Evolutionary conservation across 1,140 invertebrate species (phyloP).

Genomic region (Brachionus rotundiformis): DNA sequence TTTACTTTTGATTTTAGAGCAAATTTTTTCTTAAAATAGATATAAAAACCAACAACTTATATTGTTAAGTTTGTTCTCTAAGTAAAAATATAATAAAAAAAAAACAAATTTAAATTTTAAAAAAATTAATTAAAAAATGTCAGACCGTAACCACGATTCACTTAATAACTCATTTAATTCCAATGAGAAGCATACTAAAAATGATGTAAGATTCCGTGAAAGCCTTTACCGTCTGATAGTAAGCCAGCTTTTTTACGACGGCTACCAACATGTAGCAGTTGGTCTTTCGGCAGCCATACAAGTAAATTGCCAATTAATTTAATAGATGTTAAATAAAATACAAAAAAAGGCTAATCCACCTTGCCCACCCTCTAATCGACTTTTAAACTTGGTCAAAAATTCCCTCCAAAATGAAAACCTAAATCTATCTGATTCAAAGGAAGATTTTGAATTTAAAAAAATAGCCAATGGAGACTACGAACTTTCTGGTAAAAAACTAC

Average conservation of each 20-base stretch:
- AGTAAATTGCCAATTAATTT: neutral
- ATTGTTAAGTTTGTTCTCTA: neutral
- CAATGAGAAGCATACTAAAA: constrained; percentile 25
- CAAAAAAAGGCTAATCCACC: constrained; percentile 77
- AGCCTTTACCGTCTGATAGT: constrained; percentile 47
- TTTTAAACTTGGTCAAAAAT: constrained; percentile 80
- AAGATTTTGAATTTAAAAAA: constrained; percentile 47
- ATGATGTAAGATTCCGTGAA: constrained; percentile 40
- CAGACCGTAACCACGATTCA: constrained; percentile 3
- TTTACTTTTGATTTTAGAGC: no score
- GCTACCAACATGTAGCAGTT: constrained; percentile 83
- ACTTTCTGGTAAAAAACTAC: neutral
- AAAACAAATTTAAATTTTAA: neutral
- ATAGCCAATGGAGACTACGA: constrained; percentile 12
- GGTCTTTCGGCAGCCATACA: constrained; percentile 70
- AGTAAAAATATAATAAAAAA: no score
- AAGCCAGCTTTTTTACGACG: constrained; percentile 77
- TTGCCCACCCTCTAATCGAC: constrained; percentile 88
- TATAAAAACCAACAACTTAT: no score
- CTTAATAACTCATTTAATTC: constrained; percentile 37
- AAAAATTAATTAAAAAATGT: constrained; percentile 8
- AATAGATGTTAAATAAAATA: neutral
- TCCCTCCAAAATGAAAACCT: constrained; percentile 76
- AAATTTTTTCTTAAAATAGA: no score
- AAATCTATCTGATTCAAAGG: constrained; percentile 55